Evolutionary conservation across 64 coral and sea anemone species (phyloP).

Genomic region (Orbicella faveolata): DNA sequence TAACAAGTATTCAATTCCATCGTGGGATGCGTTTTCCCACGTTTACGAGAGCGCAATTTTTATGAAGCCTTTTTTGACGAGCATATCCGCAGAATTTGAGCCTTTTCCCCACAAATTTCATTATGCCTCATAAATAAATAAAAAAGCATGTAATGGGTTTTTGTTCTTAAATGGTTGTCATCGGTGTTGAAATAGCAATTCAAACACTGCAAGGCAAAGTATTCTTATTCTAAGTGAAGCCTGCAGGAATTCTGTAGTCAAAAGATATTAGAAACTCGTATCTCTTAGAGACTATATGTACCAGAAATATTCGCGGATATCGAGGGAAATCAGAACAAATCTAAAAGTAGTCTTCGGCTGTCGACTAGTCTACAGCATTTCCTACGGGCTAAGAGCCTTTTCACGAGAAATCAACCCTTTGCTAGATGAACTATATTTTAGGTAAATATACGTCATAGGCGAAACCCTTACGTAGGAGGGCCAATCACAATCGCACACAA

Average conservation of each 20-base stretch:
- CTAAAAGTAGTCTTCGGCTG: background rate
- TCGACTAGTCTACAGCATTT: background rate
- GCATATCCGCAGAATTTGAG: background rate
- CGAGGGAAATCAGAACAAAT: background rate
- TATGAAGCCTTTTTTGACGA: background rate
- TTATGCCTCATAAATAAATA: background rate
- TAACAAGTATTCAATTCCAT: background rate
- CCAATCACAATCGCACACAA: background rate
- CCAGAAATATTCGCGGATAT: background rate
- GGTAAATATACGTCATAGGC: background rate
- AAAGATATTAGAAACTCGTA: background rate
- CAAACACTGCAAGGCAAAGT: background rate
- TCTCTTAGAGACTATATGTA: background rate
- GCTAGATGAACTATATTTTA: background rate
- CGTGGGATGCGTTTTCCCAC: background rate
- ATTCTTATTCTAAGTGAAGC: background rate
- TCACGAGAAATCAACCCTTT: background rate
- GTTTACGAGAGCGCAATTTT: background rate
- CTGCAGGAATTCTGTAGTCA: background rate
- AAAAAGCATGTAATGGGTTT: too few relatives aligned
- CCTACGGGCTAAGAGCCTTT: background rate
- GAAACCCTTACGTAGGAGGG: background rate
- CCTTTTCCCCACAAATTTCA: background rate
- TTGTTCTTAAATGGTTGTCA: background rate
- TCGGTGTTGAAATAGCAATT: constrained; percentile 7